These are phyloP conservation scores for Podotricha telesiphe DNA, from an alignment of 2,888 invertebrate species.

Conservation along the genomic window DNA sequence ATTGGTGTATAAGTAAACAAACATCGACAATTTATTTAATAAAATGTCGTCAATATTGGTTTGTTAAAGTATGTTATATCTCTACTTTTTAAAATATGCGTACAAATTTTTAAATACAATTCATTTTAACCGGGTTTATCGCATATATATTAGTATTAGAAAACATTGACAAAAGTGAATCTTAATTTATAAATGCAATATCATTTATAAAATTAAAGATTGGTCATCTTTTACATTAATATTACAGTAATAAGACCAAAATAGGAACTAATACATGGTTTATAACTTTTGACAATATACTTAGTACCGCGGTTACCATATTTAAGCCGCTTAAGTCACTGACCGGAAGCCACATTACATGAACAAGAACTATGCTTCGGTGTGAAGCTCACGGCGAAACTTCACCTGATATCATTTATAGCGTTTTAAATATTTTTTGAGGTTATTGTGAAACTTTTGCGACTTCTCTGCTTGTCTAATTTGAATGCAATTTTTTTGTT, in stretches of 20 bases:
- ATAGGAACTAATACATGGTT: background rate
- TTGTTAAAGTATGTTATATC: too few species aligned
- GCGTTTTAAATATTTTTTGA: background rate
- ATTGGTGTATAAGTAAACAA: too few species aligned
- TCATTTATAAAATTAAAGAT: too few species aligned
- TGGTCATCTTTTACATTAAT: background rate
- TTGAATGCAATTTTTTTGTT: too few species aligned
- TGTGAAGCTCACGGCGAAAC: conserved; percentile 9
- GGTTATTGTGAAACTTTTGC: background rate
- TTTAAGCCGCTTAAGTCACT: conserved; percentile 22
- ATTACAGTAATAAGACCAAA: background rate
- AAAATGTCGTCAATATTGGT: too few species aligned
- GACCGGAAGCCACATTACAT: conserved; percentile 22
- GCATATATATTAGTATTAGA: too few species aligned
- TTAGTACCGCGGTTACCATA: conserved; percentile 4
- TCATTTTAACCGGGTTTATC: too few species aligned
- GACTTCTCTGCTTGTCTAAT: background rate
- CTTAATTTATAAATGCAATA: too few species aligned
- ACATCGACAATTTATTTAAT: too few species aligned
- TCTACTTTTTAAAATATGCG: too few species aligned
- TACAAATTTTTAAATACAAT: too few species aligned
- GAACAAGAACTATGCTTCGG: conserved; percentile 10
- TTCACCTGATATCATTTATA: background rate
- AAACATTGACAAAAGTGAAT: too few species aligned
- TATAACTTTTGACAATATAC: conserved; percentile 6